These are phyloP conservation scores for Eurystomus gularis DNA, from an alignment of 2,113 vertebrate genomes.

Conservation along the genomic window DNA sequence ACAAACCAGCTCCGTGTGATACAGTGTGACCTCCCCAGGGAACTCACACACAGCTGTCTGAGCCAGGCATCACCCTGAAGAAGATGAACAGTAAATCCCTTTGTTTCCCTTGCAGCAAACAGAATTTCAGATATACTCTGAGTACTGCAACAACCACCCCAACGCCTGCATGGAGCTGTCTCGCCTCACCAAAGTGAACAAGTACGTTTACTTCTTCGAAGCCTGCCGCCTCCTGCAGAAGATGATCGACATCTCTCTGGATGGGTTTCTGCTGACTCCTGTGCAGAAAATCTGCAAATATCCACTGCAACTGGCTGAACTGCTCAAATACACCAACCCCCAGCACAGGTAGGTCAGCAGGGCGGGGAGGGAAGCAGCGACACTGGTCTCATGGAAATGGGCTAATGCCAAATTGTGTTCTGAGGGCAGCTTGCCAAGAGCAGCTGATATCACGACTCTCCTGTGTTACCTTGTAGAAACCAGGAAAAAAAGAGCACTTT, in stretches of 20 bases:
- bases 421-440: neutral
- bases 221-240: constrained; percentile 93
- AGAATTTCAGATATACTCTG: constrained; percentile 97
- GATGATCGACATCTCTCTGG: constrained; percentile 95
- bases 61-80: neutral
- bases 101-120: constrained; percentile 81
- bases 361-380: rapidly evolving
- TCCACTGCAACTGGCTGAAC: constrained; percentile 90
- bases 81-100: neutral
- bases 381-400: neutral
- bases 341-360: constrained; percentile 82
- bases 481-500: neutral
- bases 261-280: constrained; percentile 92
- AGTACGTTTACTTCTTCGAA: constrained; percentile 96
- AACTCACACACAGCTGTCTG: rapidly evolving
- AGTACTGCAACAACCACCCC: constrained; percentile 98
- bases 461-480: neutral
- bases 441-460: neutral
- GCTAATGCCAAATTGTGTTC: rapidly evolving
- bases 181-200: constrained; percentile 89
- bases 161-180: constrained; percentile 91
- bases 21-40: neutral
- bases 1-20: neutral
- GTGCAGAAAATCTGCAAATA: constrained; percentile 99
- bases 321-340: constrained; percentile 95